A percentile compares a stretch with the other conserved stretches of the same genome.
phyloP scores from a whole-genome alignment of 2,888 invertebrate species.

The Matsumyia berberina region DNA sequence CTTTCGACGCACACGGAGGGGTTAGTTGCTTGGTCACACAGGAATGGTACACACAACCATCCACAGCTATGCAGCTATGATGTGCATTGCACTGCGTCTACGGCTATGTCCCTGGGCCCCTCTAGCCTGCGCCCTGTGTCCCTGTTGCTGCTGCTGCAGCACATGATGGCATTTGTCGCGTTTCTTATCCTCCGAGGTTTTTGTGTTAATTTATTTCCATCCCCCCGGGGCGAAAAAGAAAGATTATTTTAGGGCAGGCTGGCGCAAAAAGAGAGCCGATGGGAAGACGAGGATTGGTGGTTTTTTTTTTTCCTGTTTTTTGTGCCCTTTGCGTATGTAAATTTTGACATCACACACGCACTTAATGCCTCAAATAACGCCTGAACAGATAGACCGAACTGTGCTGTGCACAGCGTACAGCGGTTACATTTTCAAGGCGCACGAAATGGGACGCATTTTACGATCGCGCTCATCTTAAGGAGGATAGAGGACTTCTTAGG shows the following conservation, averaged over 20 bases:
- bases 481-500: constrained; percentile 20
- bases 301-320: constrained; percentile 25
- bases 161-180: constrained; percentile 76
- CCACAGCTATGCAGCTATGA: constrained; percentile 66
- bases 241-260: constrained; percentile 69
- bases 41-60: constrained; percentile 55
- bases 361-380: constrained; percentile 76
- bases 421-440: constrained; percentile 60
- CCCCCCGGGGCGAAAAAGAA: constrained; percentile 72
- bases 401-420: constrained; percentile 44
- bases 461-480: constrained; percentile 44
- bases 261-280: constrained; percentile 19
- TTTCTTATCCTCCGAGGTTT: constrained; percentile 76
- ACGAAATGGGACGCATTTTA: constrained; percentile 71
- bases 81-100: constrained; percentile 58
- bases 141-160: constrained; percentile 60
- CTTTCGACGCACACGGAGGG: constrained; percentile 38
- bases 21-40: constrained; percentile 55
- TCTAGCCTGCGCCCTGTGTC: constrained; percentile 42
- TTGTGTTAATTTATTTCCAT: constrained; percentile 76
- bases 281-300: constrained; percentile 36
- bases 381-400: constrained; percentile 59
- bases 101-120: constrained; percentile 59
- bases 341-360: constrained; percentile 79
- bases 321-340: constrained; percentile 77